Evolutionary conservation across 1,140 invertebrate genomes (phyloP).

Genomic region (Heliconius nattereri): DNA sequence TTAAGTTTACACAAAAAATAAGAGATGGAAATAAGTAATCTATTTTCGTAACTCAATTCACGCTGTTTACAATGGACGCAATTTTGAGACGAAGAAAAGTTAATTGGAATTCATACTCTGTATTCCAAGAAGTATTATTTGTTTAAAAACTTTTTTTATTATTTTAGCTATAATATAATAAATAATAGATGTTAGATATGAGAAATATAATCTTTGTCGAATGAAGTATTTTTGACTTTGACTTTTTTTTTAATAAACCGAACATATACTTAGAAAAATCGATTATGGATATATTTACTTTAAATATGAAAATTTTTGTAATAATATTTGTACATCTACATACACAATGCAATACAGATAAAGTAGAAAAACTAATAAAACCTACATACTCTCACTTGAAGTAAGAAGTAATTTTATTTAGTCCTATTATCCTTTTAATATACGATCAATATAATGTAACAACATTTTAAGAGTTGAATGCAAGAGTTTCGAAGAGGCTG

Average conservation of each 20-base stretch:
- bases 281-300: too few relatives aligned
- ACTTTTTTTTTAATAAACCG: neutral
- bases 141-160: neutral
- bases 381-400: neutral
- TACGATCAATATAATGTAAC: slow-evolving; percentile 58
- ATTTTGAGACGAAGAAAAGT: slow-evolving; percentile 12
- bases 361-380: neutral
- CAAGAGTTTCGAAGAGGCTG: slow-evolving; percentile 64
- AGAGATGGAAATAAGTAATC: slow-evolving; percentile 2
- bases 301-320: too few relatives aligned
- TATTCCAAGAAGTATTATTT: neutral
- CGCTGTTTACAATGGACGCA: slow-evolving; percentile 12
- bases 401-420: neutral
- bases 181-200: neutral
- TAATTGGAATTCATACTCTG: slow-evolving; percentile 15
- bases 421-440: slow-evolving; percentile 23
- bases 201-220: neutral
- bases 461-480: slow-evolving; percentile 70
- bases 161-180: neutral
- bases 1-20: slow-evolving; percentile 4
- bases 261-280: neutral
- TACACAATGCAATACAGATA: neutral
- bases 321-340: too few relatives aligned
- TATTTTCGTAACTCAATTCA: slow-evolving; percentile 22
- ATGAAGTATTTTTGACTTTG: too few relatives aligned